Percentiles rank a stretch among this genome's conserved stretches.
phyloP scores from a whole-genome alignment of 2,113 vertebrate species.

The Spizaetus ornatus region DNA sequence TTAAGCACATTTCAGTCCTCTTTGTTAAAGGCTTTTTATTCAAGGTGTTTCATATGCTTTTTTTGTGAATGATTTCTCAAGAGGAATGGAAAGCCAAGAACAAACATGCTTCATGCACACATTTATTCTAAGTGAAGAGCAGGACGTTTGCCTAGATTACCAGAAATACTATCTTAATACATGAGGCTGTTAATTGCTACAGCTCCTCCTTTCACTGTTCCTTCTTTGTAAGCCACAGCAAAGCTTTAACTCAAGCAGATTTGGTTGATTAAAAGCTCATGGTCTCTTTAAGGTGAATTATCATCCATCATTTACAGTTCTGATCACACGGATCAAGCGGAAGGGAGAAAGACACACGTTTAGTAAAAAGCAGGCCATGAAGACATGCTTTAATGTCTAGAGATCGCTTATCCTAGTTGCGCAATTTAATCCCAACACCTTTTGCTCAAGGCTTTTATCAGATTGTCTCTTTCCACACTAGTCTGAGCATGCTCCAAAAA shows the following conservation, averaged over 20 bases:
- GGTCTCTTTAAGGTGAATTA: neutral
- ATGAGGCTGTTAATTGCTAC: neutral
- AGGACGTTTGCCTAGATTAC: neutral
- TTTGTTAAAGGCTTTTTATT: neutral
- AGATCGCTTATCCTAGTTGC: slow-evolving; percentile 12
- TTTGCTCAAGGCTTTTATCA: slow-evolving; percentile 17
- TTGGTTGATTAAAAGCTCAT: neutral
- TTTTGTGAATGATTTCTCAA: neutral
- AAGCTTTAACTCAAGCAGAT: neutral
- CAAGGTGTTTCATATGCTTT: neutral
- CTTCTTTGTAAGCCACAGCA: neutral
- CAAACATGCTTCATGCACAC: neutral
- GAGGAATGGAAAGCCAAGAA: neutral
- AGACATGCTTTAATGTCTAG: neutral
- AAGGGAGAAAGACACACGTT: neutral
- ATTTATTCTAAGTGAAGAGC: neutral
- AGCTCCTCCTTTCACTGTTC: neutral
- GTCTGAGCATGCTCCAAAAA: neutral
- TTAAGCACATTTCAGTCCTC: neutral
- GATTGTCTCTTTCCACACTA: neutral
- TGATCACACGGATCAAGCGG: neutral
- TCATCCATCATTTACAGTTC: neutral
- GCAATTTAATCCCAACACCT: slow-evolving; percentile 7
- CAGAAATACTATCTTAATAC: neutral
- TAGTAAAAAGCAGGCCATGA: neutral